Evolutionary conservation across 2,797 vertebrate species (phyloP), one percentile per base, ranked within the genome.

Genomic region (Carduelis carduelis): DNA sequence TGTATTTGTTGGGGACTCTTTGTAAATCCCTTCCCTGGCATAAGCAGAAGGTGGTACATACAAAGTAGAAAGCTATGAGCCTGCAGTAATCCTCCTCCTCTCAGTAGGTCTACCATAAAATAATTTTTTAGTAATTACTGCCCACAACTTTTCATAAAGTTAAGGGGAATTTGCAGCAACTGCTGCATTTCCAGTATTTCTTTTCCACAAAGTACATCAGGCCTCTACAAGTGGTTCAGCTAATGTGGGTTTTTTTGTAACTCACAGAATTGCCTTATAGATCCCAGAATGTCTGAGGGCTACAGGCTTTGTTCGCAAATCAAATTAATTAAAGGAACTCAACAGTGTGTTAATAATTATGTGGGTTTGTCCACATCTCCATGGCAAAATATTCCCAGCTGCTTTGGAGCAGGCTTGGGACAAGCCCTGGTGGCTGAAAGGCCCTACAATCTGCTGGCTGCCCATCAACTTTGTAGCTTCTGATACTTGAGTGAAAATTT

Each of bases 251-350:
- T 35, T 43, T 60, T 59, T 55, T 26, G 19, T 57, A 69, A 69
- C 28, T 55, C 55, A 72, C 14, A 41, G 35, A 78, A 75, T 18
- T 68, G 53, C 21, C 44, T 59, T 63, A 18, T 22, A 79, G 27
- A 27, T 46, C 53, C 16, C 63, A 77, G 55, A 56, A 59, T 37
- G 24, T n/a, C 68, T 74, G 59, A 83, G 77, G 32, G 41, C 44
- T 70, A 22, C 32, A 89, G 56, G 27, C 28, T 37, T 61, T 61
- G 34, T 24, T 83, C 32, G 63, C 20, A 90, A 84, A 89, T 26
- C 47, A 35, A 66, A 72, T 46, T 46, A 93, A 87, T 69, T 74
- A 60, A 89, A 83, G 37, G 49, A 91, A 91, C 68, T 37, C 74
- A 87, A 92, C 35, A 66, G 28, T 2, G 2, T 32, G 32, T 77